A percentile compares a stretch with the other conserved stretches of the same genome.
Evolutionary conservation across 2,888 invertebrate species (phyloP).

Genomic region (Kuschelorhynchus macadamiae): DNA sequence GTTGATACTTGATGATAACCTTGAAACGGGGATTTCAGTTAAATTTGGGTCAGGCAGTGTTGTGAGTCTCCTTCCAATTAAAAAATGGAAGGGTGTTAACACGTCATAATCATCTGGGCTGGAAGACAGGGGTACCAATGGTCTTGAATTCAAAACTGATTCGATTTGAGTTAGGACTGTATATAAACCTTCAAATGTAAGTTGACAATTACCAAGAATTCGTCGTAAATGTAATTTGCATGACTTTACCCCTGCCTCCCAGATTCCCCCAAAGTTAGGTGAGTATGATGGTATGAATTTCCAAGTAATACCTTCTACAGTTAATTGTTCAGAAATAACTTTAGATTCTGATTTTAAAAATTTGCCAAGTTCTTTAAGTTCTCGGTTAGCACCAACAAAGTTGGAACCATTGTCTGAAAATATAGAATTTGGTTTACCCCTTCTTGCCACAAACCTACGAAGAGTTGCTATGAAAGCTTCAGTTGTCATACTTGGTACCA

Average conservation of each 20-base stretch:
- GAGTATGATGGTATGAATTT: slow-evolving; percentile 3
- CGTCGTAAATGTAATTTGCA: slow-evolving; percentile 2
- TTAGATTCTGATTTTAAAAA: not conserved
- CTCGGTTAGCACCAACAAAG: not conserved
- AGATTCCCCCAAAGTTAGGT: not conserved
- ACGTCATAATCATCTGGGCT: not conserved
- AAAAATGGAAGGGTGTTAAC: not conserved
- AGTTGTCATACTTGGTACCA: not conserved
- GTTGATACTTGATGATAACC: not conserved
- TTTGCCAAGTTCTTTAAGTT: not conserved
- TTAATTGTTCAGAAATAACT: too few relatives aligned
- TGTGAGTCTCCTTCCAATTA: not conserved
- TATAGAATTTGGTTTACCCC: too few relatives aligned
- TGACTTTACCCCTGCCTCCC: not conserved
- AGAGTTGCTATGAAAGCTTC: not conserved
- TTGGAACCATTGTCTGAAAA: too few relatives aligned
- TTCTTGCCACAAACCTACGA: not conserved
- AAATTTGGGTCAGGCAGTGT: not conserved
- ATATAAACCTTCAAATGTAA: not conserved
- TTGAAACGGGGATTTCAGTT: not conserved
- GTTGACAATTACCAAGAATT: not conserved
- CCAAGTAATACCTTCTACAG: not conserved
- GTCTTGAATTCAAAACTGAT: not conserved
- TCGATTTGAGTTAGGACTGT: slow-evolving; percentile 1
- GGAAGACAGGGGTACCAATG: not conserved